Evolutionary conservation across 2,797 vertebrate genomes (phyloP).

Genomic region (Sebastes vulpes): DNA sequence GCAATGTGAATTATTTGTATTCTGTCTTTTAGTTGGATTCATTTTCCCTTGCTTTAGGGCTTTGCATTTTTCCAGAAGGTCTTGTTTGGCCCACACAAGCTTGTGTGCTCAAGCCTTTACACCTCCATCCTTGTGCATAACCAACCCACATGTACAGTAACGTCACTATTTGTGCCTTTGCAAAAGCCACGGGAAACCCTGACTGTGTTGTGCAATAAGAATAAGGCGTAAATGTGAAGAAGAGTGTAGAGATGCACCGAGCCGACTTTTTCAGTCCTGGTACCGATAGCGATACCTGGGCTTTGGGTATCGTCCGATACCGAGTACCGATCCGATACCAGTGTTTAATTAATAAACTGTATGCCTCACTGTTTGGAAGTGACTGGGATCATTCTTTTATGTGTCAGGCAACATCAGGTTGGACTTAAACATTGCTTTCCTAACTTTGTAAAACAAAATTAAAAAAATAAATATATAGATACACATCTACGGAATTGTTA

Average conservation of each 20-base stretch:
- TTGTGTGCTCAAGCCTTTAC: constrained; percentile 11
- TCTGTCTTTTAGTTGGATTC: neutral
- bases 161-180: neutral
- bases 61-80: neutral
- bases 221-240: neutral
- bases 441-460: too few species aligned
- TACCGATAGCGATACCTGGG: fast-evolving
- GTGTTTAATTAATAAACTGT: too few species aligned
- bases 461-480: too few species aligned
- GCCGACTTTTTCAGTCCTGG: too few species aligned
- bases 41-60: neutral
- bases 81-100: constrained; percentile 28
- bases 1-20: neutral
- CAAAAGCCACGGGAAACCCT: constrained; percentile 2
- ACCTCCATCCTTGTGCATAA: constrained; percentile 41
- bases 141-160: constrained; percentile 41
- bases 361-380: too few species aligned
- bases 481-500: too few species aligned
- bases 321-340: too few species aligned
- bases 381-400: too few species aligned
- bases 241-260: neutral
- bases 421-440: too few species aligned
- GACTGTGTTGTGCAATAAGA: neutral
- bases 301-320: too few species aligned
- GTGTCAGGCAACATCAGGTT: too few species aligned